Evolutionary conservation across 2,113 vertebrate genomes (phyloP).

Genomic region (Neodontobutis hainanensis): DNA sequence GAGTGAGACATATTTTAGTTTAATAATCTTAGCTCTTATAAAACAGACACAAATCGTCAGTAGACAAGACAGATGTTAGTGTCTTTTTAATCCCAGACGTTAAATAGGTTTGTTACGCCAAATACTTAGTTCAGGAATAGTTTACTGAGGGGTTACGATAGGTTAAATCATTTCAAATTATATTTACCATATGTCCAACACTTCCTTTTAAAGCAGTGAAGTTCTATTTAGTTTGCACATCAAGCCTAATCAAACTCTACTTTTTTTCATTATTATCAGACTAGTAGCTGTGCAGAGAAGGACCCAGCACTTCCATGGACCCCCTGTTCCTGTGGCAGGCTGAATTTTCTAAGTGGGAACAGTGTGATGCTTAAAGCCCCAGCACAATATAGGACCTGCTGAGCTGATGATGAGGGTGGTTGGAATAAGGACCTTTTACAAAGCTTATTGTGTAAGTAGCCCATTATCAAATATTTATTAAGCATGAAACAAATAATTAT

Average conservation of each 20-base stretch:
- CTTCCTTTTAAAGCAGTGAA: too few relatives aligned
- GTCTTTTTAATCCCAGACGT: slow-evolving; percentile 22
- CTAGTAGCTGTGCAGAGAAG: too few relatives aligned
- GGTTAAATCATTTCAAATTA: not conserved
- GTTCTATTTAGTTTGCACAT: not conserved
- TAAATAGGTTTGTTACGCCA: not conserved
- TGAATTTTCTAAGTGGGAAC: not conserved
- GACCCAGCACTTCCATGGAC: not conserved
- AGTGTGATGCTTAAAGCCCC: not conserved
- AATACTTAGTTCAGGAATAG: not conserved
- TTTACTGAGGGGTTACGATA: not conserved
- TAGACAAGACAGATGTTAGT: slow-evolving; percentile 33
- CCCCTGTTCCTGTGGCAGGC: not conserved
- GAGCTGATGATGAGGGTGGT: slow-evolving; percentile 1
- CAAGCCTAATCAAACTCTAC: too few relatives aligned
- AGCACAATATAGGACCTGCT: not conserved
- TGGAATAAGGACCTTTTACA: not conserved
- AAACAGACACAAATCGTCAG: slow-evolving; percentile 24
- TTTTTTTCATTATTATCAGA: not conserved
- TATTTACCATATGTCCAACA: not conserved
- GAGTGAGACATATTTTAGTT: slow-evolving; percentile 54
- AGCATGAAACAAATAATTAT: slow-evolving; percentile 1
- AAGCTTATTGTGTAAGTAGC: slow-evolving; percentile 6
- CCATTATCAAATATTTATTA: slow-evolving; percentile 14
- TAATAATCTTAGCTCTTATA: slow-evolving; percentile 43